Evolutionary conservation across 2,888 invertebrate species (phyloP).

Genomic region (Ditylenchus weischeri): DNA sequence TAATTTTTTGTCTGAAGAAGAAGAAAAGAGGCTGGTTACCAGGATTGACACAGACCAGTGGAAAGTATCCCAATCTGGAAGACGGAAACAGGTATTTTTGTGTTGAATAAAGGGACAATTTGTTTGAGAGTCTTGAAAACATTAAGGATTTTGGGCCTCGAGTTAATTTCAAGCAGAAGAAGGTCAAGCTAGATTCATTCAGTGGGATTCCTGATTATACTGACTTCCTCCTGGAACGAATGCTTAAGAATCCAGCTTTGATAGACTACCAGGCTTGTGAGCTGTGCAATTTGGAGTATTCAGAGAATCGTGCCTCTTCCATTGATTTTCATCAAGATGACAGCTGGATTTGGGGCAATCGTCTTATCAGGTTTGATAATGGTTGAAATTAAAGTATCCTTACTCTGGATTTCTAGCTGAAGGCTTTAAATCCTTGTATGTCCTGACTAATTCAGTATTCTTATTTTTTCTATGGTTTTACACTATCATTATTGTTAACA

Average conservation of each 20-base stretch:
- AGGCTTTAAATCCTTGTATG: no score
- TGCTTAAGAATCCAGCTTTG: slow-evolving; percentile 33
- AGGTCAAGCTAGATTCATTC: slow-evolving; percentile 60
- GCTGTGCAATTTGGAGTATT: slow-evolving; percentile 91
- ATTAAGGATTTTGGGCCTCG: slow-evolving; percentile 86
- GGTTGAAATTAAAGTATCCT: slow-evolving; percentile 63
- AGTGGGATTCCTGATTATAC: slow-evolving; percentile 76
- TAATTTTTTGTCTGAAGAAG: slow-evolving; percentile 73
- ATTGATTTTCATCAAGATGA: slow-evolving; percentile 98
- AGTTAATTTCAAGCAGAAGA: slow-evolving; percentile 92
- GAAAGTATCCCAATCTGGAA: slow-evolving; percentile 85
- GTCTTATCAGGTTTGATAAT: slow-evolving; percentile 83
- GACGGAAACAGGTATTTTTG: slow-evolving; percentile 73
- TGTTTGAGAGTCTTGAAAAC: not conserved
- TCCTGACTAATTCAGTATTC: not conserved
- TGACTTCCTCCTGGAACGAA: slow-evolving; percentile 55
- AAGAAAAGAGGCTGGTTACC: slow-evolving; percentile 69
- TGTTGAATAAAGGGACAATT: no score
- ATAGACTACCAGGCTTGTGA: slow-evolving; percentile 66
- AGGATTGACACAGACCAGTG: slow-evolving; percentile 78
- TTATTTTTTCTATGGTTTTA: not conserved
- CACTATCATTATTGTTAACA: no score
- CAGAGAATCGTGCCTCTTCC: slow-evolving; percentile 73
- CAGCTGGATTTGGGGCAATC: slow-evolving; percentile 98
- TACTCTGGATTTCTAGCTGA: no score